Evolutionary conservation across 2,113 vertebrate genomes (phyloP), one percentile per base, ranked within the genome.

Genomic region (Leucopsar rothschildi): DNA sequence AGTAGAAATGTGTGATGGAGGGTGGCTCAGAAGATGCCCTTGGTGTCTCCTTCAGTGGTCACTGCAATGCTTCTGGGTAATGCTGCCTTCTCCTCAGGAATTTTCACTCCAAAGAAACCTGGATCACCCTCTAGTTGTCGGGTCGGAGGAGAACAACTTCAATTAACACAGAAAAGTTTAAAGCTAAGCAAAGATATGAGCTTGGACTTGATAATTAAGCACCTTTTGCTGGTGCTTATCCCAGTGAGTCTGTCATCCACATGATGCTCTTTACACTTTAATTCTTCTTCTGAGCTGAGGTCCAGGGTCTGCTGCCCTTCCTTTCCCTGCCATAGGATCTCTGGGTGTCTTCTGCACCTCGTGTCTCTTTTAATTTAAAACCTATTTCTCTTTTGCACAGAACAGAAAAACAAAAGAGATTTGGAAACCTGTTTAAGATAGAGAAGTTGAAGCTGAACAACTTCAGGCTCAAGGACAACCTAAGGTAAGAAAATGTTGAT

Each of bases 351-450:
- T 73, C 55, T 88, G 44, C 5, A 3, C 9, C 33, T 33, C 3
- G 0, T 29, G 7, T 12, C 27, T 63, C 47, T 83, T 70, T 50
- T 42, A 56, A 80, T 70, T 81, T 65, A 22, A 77, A 81, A 68
- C 9, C 35, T 60, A 2, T 72, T 90, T 91, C 73, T 94, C 88
- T 97, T 78, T 94, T 86, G 95, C 73, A 82, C 92, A 98, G 96
- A 92, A 92, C 69, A 92, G 95, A 95, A 86, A 88, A 97, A 18
- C 80, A 96, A 9, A 98, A 95, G 81, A 93, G 71, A 60, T 77
- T 98, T 75, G 96, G 93, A 59, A 95, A 92, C 49, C 92, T 98
- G 47, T 97, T 98, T 82, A 98, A 93, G 82, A 98, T 97, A 82
- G 98, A 97, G 53, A 97, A 96, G 82, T 57, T 97, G 81, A 97